Evolutionary conservation across 2,888 invertebrate genomes (phyloP), one percentile per base, ranked within the genome.

Genomic region (Dorcus hopei): DNA sequence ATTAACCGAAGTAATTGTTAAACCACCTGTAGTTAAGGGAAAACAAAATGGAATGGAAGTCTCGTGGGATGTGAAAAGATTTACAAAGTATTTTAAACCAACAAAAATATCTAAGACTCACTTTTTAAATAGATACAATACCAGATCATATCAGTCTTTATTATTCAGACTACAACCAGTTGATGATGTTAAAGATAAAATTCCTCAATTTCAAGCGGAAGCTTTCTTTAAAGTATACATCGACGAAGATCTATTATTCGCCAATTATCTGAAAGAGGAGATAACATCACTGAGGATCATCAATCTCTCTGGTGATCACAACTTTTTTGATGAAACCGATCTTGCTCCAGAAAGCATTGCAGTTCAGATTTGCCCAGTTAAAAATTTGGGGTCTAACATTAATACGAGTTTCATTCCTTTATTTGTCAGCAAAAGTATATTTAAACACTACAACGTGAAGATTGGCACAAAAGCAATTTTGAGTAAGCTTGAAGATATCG

Each of bases 391-490:
- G 3, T 33, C 7, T 33, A 33, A 33, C 3, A 6, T 33, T 33
- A 50, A 40, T 40, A 9, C 26, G 16, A 54, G 51, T 56, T 55
- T 50, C 50, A 40, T 52, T 70, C 79, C 79, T 62, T 76, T 85
- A 23, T 82, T 84, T 56, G 78, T 86, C 58, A 80, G 84, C 49
- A 78, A 81, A 56, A 77, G 81, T 42, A 74, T 88, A 52, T 82
- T 83, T 69, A 70, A 78, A 11, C 81, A 83, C 61, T 78, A 87
- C 48, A 80, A 80, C 63, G 69, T 86, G 58, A 80, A 81, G 42
- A 78, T 81, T 59, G 87, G 88, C 8, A 78, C 79, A 49, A 85
- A 83, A 76, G 77, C 86, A 4, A 76, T 81, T 40, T 73, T 88
- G 23, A 81, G 80, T 41, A 71, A 79, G 49, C 74, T 75, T 52